Conservation (phyloP, 2,888 invertebrate genomes). For the Tipula vernalis region DNA sequence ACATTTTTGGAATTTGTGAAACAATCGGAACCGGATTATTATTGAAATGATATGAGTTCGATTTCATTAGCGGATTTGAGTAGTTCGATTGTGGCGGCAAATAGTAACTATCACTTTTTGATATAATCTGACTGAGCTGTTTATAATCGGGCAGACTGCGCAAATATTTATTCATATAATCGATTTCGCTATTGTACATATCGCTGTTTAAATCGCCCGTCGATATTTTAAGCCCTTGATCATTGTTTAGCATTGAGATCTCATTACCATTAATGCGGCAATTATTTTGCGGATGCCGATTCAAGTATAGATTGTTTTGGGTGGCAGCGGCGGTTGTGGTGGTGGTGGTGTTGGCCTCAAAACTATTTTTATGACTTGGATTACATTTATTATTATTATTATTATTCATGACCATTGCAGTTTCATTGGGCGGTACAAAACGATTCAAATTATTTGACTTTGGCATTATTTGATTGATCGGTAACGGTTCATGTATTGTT, state of each 20-base stretch:
- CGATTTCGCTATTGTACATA: constrained; percentile 35
- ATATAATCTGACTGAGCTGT: constrained; percentile 27
- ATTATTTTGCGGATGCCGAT: neutral
- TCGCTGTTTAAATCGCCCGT: constrained; percentile 18
- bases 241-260: constrained; percentile 8
- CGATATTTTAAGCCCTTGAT: neutral
- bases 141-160: constrained; percentile 35
- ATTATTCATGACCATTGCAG: neutral
- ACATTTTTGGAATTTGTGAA: neutral
- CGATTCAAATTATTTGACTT: neutral
- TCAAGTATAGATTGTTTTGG: constrained; percentile 11
- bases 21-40: neutral
- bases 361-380: neutral
- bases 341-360: constrained; percentile 16
- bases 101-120: neutral
- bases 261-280: neutral
- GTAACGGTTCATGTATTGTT: neutral
- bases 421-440: neutral
- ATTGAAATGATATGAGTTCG: constrained; percentile 9
- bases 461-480: neutral
- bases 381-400: neutral
- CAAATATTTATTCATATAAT: constrained; percentile 37
- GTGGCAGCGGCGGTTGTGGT: constrained; percentile 21
- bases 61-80: neutral
- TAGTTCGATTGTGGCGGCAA: neutral